A percentile compares a stretch with the other conserved stretches of the same genome.
Conservation (phyloP, 2,888 invertebrate species). For the Rhogogaster chlorosoma region DNA sequence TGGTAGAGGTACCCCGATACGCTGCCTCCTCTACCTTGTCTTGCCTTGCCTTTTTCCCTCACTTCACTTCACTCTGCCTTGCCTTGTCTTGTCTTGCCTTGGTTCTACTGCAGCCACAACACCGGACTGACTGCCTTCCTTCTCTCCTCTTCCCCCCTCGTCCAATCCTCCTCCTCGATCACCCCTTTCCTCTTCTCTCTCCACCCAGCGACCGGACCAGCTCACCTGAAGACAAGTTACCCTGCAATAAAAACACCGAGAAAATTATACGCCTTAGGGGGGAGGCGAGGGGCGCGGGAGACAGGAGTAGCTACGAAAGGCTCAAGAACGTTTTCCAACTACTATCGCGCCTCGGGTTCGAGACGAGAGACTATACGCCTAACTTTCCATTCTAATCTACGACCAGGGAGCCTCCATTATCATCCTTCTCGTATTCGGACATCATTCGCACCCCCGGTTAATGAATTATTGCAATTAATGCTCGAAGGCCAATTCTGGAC, state of each 20-base stretch:
- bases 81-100: constrained; percentile 49
- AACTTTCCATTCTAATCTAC: not conserved
- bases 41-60: constrained; percentile 40
- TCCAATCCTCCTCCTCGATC: constrained; percentile 42
- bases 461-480: too few relatives aligned
- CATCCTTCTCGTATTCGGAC: not conserved
- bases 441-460: too few relatives aligned
- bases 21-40: not conserved
- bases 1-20: not conserved
- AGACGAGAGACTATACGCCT: constrained; percentile 44
- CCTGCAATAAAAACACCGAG: constrained; percentile 77
- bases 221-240: constrained; percentile 78
- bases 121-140: constrained; percentile 51
- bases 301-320: constrained; percentile 57
- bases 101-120: constrained; percentile 53
- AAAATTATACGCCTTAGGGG: constrained; percentile 76
- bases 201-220: constrained; percentile 71
- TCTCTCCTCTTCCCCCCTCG: constrained; percentile 37
- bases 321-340: constrained; percentile 73
- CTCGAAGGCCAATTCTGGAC: too few relatives aligned
- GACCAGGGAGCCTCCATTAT: not conserved
- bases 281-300: not conserved
- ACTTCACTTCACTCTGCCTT: constrained; percentile 9
- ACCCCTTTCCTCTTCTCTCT: constrained; percentile 65
- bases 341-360: constrained; percentile 54